Conservation (phyloP, 2,113 vertebrate species). For the Myiagra hebetior region DNA sequence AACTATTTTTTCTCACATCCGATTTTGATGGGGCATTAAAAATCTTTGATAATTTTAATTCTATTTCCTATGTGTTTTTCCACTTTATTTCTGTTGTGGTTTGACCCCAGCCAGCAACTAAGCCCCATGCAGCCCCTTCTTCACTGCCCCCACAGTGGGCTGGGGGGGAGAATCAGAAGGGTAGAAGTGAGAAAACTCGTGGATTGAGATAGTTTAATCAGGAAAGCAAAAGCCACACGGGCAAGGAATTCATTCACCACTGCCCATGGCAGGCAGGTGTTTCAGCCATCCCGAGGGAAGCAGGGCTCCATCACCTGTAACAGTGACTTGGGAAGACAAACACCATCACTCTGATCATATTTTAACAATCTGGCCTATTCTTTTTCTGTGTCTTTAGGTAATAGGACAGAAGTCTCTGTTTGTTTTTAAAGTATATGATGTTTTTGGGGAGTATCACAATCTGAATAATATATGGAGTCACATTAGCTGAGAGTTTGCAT, state of each 20-base stretch:
- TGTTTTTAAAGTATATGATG: neutral
- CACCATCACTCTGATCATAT: fast-evolving
- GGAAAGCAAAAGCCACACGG: neutral
- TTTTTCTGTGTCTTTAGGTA: neutral
- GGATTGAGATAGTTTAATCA: neutral
- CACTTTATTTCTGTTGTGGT: neutral
- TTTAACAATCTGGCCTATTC: neutral
- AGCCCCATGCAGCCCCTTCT: neutral
- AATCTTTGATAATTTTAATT: neutral
- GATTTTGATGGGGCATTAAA: neutral
- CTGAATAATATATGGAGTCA: neutral
- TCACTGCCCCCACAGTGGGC: neutral
- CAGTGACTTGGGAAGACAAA: neutral
- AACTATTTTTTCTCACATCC: neutral
- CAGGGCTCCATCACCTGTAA: neutral
- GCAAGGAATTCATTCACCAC: neutral
- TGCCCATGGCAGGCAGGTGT: neutral
- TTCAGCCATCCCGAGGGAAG: neutral
- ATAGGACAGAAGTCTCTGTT: neutral
- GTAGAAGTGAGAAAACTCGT: neutral
- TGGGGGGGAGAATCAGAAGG: neutral
- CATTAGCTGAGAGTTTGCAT: neutral
- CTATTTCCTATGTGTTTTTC: neutral
- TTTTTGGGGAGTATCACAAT: neutral
- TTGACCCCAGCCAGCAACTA: neutral